phyloP scores from a whole-genome alignment of 2,888 invertebrate genomes.

The Platycheirus rosarum region DNA sequence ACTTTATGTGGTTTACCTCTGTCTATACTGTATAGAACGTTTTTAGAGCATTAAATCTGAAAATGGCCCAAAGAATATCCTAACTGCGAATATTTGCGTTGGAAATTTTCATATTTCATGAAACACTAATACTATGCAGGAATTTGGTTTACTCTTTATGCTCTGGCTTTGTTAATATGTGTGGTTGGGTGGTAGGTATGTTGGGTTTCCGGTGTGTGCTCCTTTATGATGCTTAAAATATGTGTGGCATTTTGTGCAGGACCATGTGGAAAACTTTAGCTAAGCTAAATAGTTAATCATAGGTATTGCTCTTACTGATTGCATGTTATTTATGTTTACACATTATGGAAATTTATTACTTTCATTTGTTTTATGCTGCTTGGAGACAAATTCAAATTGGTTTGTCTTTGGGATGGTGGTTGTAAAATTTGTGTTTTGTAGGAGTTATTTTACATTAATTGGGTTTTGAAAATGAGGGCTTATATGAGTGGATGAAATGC shows the following conservation, averaged over 20 bases:
- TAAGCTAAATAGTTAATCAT: background rate
- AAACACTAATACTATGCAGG: conserved; percentile 12
- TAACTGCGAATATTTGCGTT: conserved; percentile 29
- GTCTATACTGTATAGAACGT: too few relatives aligned
- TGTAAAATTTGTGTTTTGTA: too few relatives aligned
- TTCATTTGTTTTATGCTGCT: too few relatives aligned
- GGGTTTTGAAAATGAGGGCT: too few relatives aligned
- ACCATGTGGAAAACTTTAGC: background rate
- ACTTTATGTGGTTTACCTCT: conserved; percentile 5
- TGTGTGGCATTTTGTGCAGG: background rate
- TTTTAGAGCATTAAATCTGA: conserved; percentile 20
- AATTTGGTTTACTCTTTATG: background rate
- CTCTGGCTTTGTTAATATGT: background rate
- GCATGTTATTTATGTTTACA: background rate
- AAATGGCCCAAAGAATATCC: conserved; percentile 34
- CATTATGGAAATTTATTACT: background rate
- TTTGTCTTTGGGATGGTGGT: too few relatives aligned
- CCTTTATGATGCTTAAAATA: background rate
- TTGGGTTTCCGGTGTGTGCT: background rate
- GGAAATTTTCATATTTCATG: conserved; percentile 19
- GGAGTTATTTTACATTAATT: too few relatives aligned
- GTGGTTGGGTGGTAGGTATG: background rate
- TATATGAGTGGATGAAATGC: too few relatives aligned
- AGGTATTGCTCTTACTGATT: background rate
- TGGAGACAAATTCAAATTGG: too few relatives aligned